Evolutionary conservation across 2,797 vertebrate species (phyloP), one percentile per base, ranked within the genome.

Genomic region (Crax fasciolata): DNA sequence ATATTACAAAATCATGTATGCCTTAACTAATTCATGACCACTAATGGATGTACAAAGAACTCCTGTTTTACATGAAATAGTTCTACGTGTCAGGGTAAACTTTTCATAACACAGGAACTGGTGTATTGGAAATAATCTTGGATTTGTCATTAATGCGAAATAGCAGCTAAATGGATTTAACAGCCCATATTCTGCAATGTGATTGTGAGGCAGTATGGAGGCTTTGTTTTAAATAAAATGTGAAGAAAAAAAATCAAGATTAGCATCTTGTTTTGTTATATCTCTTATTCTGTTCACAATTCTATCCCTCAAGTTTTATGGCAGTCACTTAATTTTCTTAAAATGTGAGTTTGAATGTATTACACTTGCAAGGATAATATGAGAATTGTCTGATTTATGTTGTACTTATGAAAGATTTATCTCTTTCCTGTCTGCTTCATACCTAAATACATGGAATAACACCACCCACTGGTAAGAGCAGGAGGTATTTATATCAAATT

Each of bases 401-500:
- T 98, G 98, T 98, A 98, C 98, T 99, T 98, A 99, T 99, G 98
- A 98, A 98, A 98, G 94, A 98, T 97, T 97, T 99, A 98, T 99
- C 97, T 99, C 98, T 98, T 98, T 98, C 98, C 97, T 98, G 97
- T 98, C 98, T 99, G 98, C 99, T 98, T 98, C 99, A 98, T 97
- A 97, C 95, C 97, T 98, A 98, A 98, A 98, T 97, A 97, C 97
- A 97, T 98, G 99, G 99, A 99, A 98, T 98, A 98, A 98, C 98
- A 98, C 98, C 98, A 98, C 98, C 97, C 98, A 97, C 98, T 98
- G 99, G 98, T 98, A 99, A 99, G 99, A 99, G 97, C 99, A 99
- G 99, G 99, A 99, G 99, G 99, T 99, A 99, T 98, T 98, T 97
- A 96, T 98, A 98, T 98, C 96, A 96, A 98, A 97, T 98, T 97